Conservation (phyloP, 2,113 vertebrate species). For the Hippocampus zosterae region DNA sequence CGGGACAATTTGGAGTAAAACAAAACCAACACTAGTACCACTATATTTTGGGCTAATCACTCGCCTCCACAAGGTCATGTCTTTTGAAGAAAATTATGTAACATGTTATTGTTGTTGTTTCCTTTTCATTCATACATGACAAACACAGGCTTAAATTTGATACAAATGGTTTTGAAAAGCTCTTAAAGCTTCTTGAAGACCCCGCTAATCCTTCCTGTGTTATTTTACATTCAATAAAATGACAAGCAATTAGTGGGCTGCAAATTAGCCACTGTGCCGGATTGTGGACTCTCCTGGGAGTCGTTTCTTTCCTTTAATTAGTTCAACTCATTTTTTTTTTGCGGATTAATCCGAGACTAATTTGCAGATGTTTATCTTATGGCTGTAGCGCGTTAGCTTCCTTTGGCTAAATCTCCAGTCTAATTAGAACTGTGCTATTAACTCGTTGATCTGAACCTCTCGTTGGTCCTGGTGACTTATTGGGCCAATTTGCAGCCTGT, state of each 20-base stretch:
- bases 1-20: no score
- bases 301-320: constrained; percentile 4
- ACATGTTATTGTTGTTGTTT: not conserved
- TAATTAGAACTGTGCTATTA: constrained; percentile 77
- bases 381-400: constrained; percentile 16
- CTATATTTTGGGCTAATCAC: no score
- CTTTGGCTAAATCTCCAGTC: constrained; percentile 51
- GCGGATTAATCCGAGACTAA: constrained; percentile 35
- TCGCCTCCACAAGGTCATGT: not conserved
- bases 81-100: not conserved
- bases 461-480: constrained; percentile 82
- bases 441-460: constrained; percentile 84
- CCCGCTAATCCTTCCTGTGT: no score
- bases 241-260: no score
- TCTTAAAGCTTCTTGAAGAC: no score
- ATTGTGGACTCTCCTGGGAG: not conserved
- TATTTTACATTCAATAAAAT: no score
- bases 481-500: constrained; percentile 83
- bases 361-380: constrained; percentile 32
- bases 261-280: not conserved
- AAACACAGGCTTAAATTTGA: no score
- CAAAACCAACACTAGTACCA: no score
- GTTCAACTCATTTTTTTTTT: constrained; percentile 11
- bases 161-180: no score
- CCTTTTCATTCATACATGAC: not conserved